Evolutionary conservation across 1,140 invertebrate genomes (phyloP), one percentile per base, ranked within the genome.

Genomic region (Drosophila repletoides): DNA sequence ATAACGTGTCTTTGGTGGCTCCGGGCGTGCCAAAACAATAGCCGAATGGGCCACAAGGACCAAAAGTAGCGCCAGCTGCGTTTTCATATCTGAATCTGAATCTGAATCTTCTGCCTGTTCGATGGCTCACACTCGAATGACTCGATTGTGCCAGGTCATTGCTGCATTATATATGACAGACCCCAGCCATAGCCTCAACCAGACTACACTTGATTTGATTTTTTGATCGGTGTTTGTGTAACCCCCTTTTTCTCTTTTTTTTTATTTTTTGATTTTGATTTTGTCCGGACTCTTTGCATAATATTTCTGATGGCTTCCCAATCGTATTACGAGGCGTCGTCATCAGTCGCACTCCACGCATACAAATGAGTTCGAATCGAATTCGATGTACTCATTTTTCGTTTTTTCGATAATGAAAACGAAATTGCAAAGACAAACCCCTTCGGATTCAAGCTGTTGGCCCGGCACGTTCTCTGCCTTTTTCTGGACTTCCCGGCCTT

Each of bases 1-100:
- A 22, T 89, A 90, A 3, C 88, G 81, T 3, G 72, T 21, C 34
- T 67, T 77, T 1, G 89, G 89, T 34, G 88, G 83, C 49, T 90
- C 88, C 10, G 89, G 89, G 3, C 86, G 83, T 19, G 84, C 89
- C 60, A 72, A 15, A n/a, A 69, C 72, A 3, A 88, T 12, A 12
- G 87, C 88, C 56, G 87, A 9, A 9, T 59, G 58, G 52, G 61
- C 72, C 10, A 58, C 55, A 33, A 88, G 34, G 38, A 72, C 21
- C 3, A 74, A 51, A 14, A 81, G 29, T n/a, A 87, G 17, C 29
- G 72, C 34, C 14, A 59, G 43, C 46, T 75, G 71, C 10, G 51
- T 68, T 48, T 81, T 68, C 72, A 67, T 84, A n/a, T n/a, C n/a
- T n/a, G n/a, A n/a, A n/a, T n/a, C n/a, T n/a, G n/a, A n/a, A n/a